phyloP scores from a whole-genome alignment of 2,888 invertebrate species.

The Athrips mouffetella region DNA sequence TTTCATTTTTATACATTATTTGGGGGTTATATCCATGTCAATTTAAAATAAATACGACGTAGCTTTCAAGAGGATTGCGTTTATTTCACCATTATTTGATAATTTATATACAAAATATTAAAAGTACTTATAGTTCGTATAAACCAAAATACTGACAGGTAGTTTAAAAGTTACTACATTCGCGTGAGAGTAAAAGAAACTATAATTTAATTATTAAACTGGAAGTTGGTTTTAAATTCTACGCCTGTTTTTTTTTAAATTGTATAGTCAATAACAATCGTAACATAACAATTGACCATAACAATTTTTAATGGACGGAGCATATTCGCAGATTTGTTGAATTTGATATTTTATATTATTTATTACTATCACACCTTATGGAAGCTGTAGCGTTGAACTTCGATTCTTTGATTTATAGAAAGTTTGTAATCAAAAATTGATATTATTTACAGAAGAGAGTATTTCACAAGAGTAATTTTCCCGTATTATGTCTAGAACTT shows the following conservation, averaged over 20 bases:
- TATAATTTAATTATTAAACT: background rate
- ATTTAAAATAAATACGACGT: background rate
- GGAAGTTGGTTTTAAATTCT: too few relatives aligned
- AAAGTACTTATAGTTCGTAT: constrained; percentile 20
- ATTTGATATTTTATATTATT: constrained; percentile 19
- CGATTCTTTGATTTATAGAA: background rate
- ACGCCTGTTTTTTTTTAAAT: background rate
- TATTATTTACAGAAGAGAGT: background rate
- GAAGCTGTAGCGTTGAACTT: constrained; percentile 30
- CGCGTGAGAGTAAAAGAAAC: too few relatives aligned
- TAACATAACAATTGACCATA: constrained; percentile 10
- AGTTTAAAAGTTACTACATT: background rate
- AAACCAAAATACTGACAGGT: constrained; percentile 42
- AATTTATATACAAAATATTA: constrained; percentile 50
- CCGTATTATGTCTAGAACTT: constrained; percentile 57
- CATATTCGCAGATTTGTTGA: constrained; percentile 51
- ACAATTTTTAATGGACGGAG: constrained; percentile 61
- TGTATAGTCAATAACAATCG: constrained; percentile 1
- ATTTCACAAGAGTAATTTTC: background rate
- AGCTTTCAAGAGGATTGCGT: constrained; percentile 33
- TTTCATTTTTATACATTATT: background rate
- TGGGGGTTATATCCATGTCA: background rate
- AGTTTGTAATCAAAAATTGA: background rate
- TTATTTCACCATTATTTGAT: constrained; percentile 24
- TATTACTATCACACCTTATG: constrained; percentile 34